A percentile compares a stretch with the other conserved stretches of the same genome.
phyloP scores from a whole-genome alignment of 2,113 vertebrate genomes.

The Enhydra lutris region DNA sequence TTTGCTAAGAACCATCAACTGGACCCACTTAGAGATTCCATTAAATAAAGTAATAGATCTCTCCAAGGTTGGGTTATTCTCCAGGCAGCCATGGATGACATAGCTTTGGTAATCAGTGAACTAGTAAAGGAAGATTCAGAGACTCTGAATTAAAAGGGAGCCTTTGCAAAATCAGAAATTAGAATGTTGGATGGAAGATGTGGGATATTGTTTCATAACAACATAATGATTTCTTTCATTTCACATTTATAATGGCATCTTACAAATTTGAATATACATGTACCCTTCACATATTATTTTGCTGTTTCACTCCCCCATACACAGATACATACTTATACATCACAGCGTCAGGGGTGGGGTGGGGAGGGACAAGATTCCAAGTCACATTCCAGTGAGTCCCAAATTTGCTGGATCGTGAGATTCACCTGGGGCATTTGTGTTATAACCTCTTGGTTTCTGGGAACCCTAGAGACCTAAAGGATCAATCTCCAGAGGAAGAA shows the following conservation, averaged over 20 bases:
- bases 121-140: constrained; percentile 81
- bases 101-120: constrained; percentile 98
- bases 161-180: constrained; percentile 30
- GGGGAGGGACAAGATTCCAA: not conserved
- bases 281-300: not conserved
- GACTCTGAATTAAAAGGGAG: constrained; percentile 28
- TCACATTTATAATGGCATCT: not conserved
- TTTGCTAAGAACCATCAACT: constrained; percentile 98
- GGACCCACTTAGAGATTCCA: constrained; percentile 98
- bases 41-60: constrained; percentile 97
- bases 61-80: constrained; percentile 96
- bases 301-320: not conserved
- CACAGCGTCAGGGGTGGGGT: not conserved
- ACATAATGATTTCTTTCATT: not conserved
- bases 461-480: not conserved
- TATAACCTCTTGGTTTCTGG: not conserved
- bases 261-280: not conserved
- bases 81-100: constrained; percentile 93
- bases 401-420: not conserved
- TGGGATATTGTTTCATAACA: not conserved
- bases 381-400: not conserved
- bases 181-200: not conserved
- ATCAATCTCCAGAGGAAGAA: not conserved
- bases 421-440: not conserved
- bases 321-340: not conserved